Conservation (phyloP, 2,797 vertebrate species). For the Coregonus sp. region DNA sequence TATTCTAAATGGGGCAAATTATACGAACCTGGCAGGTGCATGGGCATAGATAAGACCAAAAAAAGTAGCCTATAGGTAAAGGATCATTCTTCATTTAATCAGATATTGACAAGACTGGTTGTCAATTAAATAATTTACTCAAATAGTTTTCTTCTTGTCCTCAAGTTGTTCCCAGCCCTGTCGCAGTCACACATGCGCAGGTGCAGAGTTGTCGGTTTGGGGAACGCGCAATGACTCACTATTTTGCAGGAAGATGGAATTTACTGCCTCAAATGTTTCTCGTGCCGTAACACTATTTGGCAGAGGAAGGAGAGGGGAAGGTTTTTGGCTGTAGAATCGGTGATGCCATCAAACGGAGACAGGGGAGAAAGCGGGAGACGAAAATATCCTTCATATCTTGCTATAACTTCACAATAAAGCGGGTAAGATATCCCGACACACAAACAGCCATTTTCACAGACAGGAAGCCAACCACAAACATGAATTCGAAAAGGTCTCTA, state of each 20-base stretch:
- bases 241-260: constrained; percentile 66
- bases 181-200: constrained; percentile 55
- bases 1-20: too few relatives aligned
- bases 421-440: constrained; percentile 48
- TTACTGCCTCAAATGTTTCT: constrained; percentile 38
- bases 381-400: constrained; percentile 45
- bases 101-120: too few relatives aligned
- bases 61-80: too few relatives aligned
- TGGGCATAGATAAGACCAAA: too few relatives aligned
- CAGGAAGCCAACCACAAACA: constrained; percentile 24
- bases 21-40: too few relatives aligned
- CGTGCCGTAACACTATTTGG: constrained; percentile 69
- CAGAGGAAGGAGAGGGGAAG: constrained; percentile 64
- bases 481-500: constrained; percentile 48
- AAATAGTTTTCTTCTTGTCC: too few relatives aligned
- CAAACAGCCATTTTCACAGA: constrained; percentile 7
- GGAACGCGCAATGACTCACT: constrained; percentile 56
- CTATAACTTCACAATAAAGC: constrained; percentile 30
- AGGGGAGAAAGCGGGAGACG: constrained; percentile 54
- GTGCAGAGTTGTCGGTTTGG: constrained; percentile 34
- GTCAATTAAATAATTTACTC: too few relatives aligned
- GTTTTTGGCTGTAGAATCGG: constrained; percentile 48
- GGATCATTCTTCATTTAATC: too few relatives aligned
- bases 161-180: constrained; percentile 22
- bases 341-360: background rate